Evolutionary conservation across 2,888 invertebrate species (phyloP).

Genomic region (Acrobeloides nanus): DNA sequence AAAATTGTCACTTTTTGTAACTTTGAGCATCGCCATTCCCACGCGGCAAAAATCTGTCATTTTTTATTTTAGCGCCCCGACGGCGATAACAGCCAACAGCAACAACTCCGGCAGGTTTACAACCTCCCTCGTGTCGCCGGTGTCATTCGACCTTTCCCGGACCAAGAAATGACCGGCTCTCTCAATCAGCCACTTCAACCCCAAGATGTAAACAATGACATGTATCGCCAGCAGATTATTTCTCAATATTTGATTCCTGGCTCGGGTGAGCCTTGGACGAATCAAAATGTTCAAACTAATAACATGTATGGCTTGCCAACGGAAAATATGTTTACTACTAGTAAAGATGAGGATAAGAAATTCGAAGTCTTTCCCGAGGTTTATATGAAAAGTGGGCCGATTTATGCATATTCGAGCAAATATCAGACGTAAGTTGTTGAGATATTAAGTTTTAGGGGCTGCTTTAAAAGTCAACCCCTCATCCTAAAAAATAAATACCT

Average conservation of each 20-base stretch:
- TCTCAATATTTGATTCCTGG: slow-evolving; percentile 41
- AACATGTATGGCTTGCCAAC: slow-evolving; percentile 42
- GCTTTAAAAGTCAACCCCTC: too few species aligned
- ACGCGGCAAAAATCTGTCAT: too few species aligned
- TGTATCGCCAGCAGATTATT: slow-evolving; percentile 49
- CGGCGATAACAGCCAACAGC: slow-evolving; percentile 49
- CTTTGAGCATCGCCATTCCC: too few species aligned
- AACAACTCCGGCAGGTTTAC: slow-evolving; percentile 37
- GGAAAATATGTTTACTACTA: slow-evolving; percentile 52
- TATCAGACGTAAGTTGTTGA: slow-evolving; percentile 37
- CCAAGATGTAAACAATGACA: slow-evolving; percentile 51
- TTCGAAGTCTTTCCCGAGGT: slow-evolving; percentile 52
- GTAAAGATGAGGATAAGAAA: slow-evolving; percentile 45
- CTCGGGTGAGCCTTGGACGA: slow-evolving; percentile 39
- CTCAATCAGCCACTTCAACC: slow-evolving; percentile 34
- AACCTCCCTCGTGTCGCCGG: slow-evolving; percentile 47
- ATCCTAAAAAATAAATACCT: too few species aligned
- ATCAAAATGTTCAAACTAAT: slow-evolving; percentile 36
- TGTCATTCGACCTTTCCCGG: slow-evolving; percentile 50
- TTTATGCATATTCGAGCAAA: slow-evolving; percentile 41
- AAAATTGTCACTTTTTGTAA: too few species aligned
- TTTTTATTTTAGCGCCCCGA: slow-evolving; percentile 41
- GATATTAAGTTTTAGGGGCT: too few species aligned
- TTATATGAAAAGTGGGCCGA: slow-evolving; percentile 33
- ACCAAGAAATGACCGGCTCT: slow-evolving; percentile 46